Base-by-base conservation (phyloP, 2,888 invertebrate genomes). In the Caenorhabditis becei region DNA sequence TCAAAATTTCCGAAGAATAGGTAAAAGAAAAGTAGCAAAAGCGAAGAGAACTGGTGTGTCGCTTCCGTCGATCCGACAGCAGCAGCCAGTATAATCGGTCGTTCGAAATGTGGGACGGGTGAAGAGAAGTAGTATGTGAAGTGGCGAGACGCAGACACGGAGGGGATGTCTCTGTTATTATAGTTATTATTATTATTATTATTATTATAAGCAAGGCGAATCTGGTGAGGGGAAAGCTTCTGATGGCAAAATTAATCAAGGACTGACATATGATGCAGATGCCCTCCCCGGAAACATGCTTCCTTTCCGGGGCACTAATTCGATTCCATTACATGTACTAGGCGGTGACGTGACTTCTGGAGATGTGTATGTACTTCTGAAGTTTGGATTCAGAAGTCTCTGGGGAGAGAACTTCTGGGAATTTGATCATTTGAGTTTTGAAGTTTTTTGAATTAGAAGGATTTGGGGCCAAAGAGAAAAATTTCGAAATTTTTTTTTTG, bases 191-290 rank as follows among this genome's bases (percentile, higher is more conserved):
- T 44, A 47, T 61, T 53, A 56, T 63, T 53, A 61, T 61, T 41
- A 59, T 61, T 49, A 70, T 32, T 37, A 63, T 37, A 18, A 47
- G 10, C 32, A 58, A 56, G 56, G 53, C 72, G 63, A 72, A 63
- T 72, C 72, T 72, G 26, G 44, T 71, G 71, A 54, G 32, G 32
- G 32, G 72, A 26, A 53, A 70, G 70, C 59, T 28, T 47, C 16
- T 37, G 54, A 58, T 23, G 28, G 23, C 28, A 59, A 35, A 71
- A 71, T 71, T 71, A 62, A 71, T 71, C 71, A 71, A 71, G 71
- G 71, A 62, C 10, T 70, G 70, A 70, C 61, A 70, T 70, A 49
- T 70, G 70, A 70, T 41, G 70, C 70, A 59, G 59, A 49, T 59
- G 49, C 54, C 35, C 23, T 53, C 35, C 26, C 53, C 24, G 53